phyloP scores from a whole-genome alignment of 2,797 vertebrate genomes.

The Oreonectes daqikongensis region DNA sequence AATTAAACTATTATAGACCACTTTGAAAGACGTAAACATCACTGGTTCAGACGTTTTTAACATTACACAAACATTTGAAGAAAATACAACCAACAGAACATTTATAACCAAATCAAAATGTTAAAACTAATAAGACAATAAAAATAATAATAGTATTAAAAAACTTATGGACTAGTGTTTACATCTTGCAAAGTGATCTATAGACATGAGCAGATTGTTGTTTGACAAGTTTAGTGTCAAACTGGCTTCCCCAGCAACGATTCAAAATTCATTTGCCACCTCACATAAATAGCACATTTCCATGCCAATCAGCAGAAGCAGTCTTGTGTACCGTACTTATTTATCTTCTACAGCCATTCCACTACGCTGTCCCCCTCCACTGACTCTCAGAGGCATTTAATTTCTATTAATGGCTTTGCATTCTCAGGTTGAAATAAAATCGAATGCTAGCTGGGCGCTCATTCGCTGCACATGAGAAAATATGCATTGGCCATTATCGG shows the following conservation, averaged over 20 bases:
- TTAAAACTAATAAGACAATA: no score
- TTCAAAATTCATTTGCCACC: constrained; percentile 75
- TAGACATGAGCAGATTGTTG: neutral
- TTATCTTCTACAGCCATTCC: constrained; percentile 80
- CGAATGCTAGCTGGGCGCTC: constrained; percentile 60
- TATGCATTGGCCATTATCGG: constrained; percentile 78
- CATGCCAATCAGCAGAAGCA: constrained; percentile 79
- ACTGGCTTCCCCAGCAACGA: constrained; percentile 60
- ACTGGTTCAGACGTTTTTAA: no score
- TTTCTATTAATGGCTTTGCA: constrained; percentile 83
- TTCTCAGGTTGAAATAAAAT: constrained; percentile 75
- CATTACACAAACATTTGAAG: no score
- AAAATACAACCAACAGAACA: no score
- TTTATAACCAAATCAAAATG: no score
- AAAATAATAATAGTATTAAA: no score
- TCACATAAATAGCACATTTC: constrained; percentile 80
- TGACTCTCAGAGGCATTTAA: constrained; percentile 77
- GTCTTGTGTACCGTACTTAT: constrained; percentile 80
- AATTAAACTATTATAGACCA: no score
- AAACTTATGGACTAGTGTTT: no score
- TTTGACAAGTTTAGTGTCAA: constrained; percentile 37
- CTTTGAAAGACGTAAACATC: no score
- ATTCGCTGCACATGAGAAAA: constrained; percentile 71
- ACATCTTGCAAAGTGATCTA: no score
- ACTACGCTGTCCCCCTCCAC: constrained; percentile 72